Base-by-base conservation (phyloP, 2,888 invertebrate genomes). In the Noctua comes region DNA sequence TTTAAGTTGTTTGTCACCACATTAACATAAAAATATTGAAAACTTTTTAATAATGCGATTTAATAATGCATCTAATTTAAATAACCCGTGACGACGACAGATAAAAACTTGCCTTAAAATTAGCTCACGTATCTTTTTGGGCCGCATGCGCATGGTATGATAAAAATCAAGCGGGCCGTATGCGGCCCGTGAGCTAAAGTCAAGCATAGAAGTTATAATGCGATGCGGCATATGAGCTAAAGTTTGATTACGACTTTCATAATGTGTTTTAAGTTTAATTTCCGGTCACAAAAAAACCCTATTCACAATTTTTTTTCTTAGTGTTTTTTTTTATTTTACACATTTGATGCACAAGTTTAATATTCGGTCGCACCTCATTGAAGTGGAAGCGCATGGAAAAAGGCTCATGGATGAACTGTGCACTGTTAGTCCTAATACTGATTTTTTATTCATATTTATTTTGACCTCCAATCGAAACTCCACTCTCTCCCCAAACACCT, bases 341-440 rank as follows among this genome's bases (percentile, higher is more conserved):
- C 4, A 11, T 31, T 6, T 57, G 16, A 65, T 18, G 16, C 51
- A 57, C 43, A 59, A 75, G 21, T 48, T 40, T 48, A 1, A 27
- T 51, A 40, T 65, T 54, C 10, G 43, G 18, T 51, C 31, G 57
- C 48, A 36, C 27, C 18, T 73, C 16, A 4, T 46, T 51, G n/a
- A 51, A 71, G 2, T 54, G 51, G 80, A 73, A 62, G 54, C 16
- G 27, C 36, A 21, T 48, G 57, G 27, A 21, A 68, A 59, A 51
- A 11, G 13, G 18, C 59, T 72, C 24, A 11, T 62, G 68, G 62
- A 80, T 54, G 36, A 46, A 46, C n/a, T 21, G 24, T 73, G 8
- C 21, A 16, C 16, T 79, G 62, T 68, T 80, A 74, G 36, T 80
- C 68, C 27, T n/a, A 24, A 10, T 54, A 62, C 16, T 40, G 1